phyloP scores from a whole-genome alignment of 1,140 invertebrate species.

The Drosophila neocordata region DNA sequence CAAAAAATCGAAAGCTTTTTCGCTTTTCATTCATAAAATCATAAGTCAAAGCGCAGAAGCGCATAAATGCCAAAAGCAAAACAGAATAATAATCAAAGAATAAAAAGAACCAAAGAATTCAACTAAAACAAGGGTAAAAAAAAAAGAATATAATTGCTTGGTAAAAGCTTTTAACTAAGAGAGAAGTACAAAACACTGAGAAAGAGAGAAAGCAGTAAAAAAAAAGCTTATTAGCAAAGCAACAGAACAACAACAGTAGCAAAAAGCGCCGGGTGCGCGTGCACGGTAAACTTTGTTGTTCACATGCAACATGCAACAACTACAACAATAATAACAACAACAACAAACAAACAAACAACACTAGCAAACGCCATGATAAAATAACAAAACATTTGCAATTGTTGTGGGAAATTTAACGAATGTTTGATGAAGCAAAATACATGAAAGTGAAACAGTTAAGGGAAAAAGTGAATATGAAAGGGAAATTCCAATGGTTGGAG shows the following conservation, averaged over 20 bases:
- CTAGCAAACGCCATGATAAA: constrained; percentile 1
- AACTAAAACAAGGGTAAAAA: not conserved
- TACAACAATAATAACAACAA: constrained; percentile 24
- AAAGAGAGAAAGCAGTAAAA: not conserved
- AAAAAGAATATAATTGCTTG: constrained; percentile 1
- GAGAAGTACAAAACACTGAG: not conserved
- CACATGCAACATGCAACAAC: constrained; percentile 48
- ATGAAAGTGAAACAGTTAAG: constrained; percentile 47
- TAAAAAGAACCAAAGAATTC: constrained; percentile 16
- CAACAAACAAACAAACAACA: constrained; percentile 42
- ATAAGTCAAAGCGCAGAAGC: constrained; percentile 53
- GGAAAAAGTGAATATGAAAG: not conserved
- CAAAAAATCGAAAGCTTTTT: constrained; percentile 24
- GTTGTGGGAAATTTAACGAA: constrained; percentile 62
- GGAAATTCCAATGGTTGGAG: not conserved
- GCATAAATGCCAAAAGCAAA: constrained; percentile 44
- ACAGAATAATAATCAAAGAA: constrained; percentile 31
- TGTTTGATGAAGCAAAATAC: constrained; percentile 39
- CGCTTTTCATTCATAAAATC: constrained; percentile 67
- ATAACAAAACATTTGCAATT: constrained; percentile 37
- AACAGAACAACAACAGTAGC: not conserved
- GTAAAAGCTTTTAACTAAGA: constrained; percentile 35
- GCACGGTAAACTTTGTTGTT: constrained; percentile 27
- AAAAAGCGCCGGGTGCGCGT: constrained; percentile 25
- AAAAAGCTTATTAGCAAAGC: too few relatives aligned